phyloP scores from a whole-genome alignment of 2,888 invertebrate species.

The Cyclophora albipunctata region DNA sequence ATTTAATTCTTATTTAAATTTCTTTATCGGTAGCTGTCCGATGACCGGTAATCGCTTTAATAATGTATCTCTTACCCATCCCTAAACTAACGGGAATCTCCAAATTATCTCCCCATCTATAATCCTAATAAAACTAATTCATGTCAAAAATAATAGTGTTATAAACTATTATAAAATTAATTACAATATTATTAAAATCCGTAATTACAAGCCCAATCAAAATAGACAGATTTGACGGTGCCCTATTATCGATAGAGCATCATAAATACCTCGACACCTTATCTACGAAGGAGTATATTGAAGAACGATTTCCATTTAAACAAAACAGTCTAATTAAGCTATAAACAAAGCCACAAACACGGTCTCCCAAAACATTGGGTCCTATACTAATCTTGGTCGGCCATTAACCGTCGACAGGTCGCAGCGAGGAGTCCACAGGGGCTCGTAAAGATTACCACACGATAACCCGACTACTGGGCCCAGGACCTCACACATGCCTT shows the following conservation, averaged over 20 bases:
- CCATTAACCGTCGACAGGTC: slow-evolving; percentile 73
- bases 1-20: slow-evolving; percentile 72
- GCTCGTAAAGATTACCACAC: slow-evolving; percentile 72
- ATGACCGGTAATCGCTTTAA: slow-evolving; percentile 47
- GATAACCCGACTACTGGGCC: slow-evolving; percentile 69
- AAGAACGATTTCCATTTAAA: slow-evolving; percentile 59
- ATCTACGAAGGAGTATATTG: slow-evolving; percentile 62
- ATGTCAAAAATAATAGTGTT: background rate
- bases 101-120: too few relatives aligned
- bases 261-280: slow-evolving; percentile 73
- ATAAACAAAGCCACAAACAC: slow-evolving; percentile 73
- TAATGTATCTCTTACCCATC: slow-evolving; percentile 48
- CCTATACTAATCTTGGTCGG: slow-evolving; percentile 59
- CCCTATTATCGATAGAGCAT: slow-evolving; percentile 50
- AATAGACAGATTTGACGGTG: slow-evolving; percentile 35
- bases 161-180: background rate
- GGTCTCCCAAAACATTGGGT: slow-evolving; percentile 57
- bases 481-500: slow-evolving; percentile 66
- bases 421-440: slow-evolving; percentile 58
- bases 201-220: slow-evolving; percentile 43
- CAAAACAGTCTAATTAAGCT: slow-evolving; percentile 75
- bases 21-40: slow-evolving; percentile 56
- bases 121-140: background rate
- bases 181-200: background rate
- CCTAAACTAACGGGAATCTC: too few relatives aligned